Base-by-base conservation (phyloP, 1,140 invertebrate species). In the Carposina sasakii region DNA sequence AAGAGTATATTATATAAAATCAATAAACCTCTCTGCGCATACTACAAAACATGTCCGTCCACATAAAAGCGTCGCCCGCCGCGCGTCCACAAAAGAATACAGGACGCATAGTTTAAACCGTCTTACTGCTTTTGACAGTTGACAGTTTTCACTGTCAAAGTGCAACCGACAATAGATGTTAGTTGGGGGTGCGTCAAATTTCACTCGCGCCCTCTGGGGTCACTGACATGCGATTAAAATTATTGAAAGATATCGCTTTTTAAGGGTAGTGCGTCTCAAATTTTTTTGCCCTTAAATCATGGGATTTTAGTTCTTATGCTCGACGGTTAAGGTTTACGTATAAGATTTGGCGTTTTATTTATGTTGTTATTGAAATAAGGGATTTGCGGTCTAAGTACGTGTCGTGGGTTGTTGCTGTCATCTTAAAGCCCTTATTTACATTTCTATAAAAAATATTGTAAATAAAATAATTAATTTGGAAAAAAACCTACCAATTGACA, bases 121-220 rank as follows among this genome's bases (percentile, higher is more conserved):
- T 58, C 73, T 77, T 72, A 64, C 67, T 79, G 78, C 71, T 67
- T 81, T 78, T 83, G 78, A 81, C 79, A 79, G 76, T 82, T 82
- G 78, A 82, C 76, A 83, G 76, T 81, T 78, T 77, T 76, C 70
- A 63, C 69, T 76, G 76, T 81, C 75, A 76, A 71, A 69, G 57
- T 43, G 60, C 43, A 52, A 60, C 57, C 47, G 65, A 81, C 77
- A 81, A 77, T 76, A 48, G 73, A 52, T 63, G 58, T 70, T 74
- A 71, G 66, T 71, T 66, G 55, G 62, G 73, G 78, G 76, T 76
- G 71, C 74, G 75, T 82, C 73, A 72, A 66, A 67, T 63, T 73
- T 74, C 73, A 58, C 57, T 57, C 60, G 43, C 39, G 33, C 48
- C 59, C 67, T 67, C 63, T 63, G 62, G 61, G 51, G 43, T 46